Conservation (phyloP, 2,113 vertebrate genomes). For the Sula dactylatra region DNA sequence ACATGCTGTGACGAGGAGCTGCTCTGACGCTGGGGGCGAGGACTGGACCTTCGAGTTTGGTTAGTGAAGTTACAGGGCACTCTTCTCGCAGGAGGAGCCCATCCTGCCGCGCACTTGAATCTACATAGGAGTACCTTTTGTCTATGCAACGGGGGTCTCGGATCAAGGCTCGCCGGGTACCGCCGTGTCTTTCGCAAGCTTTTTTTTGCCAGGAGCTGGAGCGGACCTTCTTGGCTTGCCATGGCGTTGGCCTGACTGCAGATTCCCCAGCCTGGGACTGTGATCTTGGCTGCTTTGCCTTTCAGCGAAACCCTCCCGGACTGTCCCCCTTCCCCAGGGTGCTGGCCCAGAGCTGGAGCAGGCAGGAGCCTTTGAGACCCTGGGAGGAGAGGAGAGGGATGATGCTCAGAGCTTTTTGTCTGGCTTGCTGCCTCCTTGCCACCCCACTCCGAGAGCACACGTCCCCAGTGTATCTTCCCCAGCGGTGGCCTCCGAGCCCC, state of each 20-base stretch:
- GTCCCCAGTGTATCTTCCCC: neutral
- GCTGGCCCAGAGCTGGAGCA: neutral
- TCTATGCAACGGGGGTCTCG: slow-evolving; percentile 27
- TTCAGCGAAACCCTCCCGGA: neutral
- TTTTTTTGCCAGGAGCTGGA: neutral
- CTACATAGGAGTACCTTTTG: slow-evolving; percentile 14
- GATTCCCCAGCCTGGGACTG: neutral
- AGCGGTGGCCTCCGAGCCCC: neutral
- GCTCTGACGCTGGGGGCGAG: neutral
- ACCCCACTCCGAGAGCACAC: neutral
- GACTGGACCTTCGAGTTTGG: neutral
- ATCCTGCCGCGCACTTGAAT: neutral
- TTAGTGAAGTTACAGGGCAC: neutral
- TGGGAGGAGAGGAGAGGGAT: neutral
- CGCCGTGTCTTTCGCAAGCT: neutral
- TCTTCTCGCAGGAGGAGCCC: neutral
- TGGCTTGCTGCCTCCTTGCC: neutral
- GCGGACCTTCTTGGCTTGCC: neutral
- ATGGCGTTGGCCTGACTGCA: neutral
- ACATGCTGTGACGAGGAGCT: slow-evolving; percentile 84
- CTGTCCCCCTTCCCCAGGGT: neutral
- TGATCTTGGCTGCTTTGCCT: slow-evolving; percentile 31
- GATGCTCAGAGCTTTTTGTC: neutral
- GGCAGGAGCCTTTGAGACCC: neutral
- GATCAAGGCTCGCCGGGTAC: neutral